Percentiles rank a stretch among this genome's conserved stretches.
phyloP scores from a whole-genome alignment of 2,113 vertebrate genomes.

The Lota lota region DNA sequence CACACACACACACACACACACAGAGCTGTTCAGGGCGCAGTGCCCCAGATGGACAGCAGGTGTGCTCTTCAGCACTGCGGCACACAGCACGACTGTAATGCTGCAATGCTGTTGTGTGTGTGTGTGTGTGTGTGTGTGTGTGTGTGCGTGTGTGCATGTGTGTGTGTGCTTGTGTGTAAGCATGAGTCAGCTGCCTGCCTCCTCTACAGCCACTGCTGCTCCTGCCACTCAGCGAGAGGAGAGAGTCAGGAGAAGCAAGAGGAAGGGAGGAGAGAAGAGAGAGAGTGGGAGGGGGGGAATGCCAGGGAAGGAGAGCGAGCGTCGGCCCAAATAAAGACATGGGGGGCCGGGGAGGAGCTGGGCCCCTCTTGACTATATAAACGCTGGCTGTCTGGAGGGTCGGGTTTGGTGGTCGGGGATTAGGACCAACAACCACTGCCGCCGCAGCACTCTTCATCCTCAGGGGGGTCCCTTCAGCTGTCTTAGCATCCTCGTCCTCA shows the following conservation, averaged over 20 bases:
- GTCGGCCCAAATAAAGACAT: slow-evolving; percentile 85
- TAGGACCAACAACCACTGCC: slow-evolving; percentile 37
- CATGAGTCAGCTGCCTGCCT: slow-evolving; percentile 42
- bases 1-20: neutral
- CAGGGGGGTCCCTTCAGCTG: slow-evolving; percentile 50
- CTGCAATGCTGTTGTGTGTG: slow-evolving; percentile 53
- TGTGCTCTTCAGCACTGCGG: slow-evolving; percentile 69
- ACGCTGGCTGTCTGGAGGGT: slow-evolving; percentile 64
- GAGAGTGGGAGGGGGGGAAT: slow-evolving; percentile 14
- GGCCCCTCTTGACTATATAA: slow-evolving; percentile 77
- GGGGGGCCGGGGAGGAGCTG: slow-evolving; percentile 60
- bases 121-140: slow-evolving; percentile 12
- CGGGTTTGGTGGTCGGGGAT: slow-evolving; percentile 78
- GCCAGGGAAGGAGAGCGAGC: slow-evolving; percentile 32
- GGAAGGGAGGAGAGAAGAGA: slow-evolving; percentile 10
- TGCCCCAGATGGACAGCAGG: slow-evolving; percentile 62
- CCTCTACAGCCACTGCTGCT: slow-evolving; percentile 55
- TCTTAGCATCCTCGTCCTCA: slow-evolving; percentile 35
- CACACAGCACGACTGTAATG: slow-evolving; percentile 31
- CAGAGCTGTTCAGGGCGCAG: slow-evolving; percentile 31
- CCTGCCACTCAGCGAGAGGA: slow-evolving; percentile 61
- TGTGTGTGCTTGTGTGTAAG: slow-evolving; percentile 30
- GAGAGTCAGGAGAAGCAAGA: slow-evolving; percentile 27
- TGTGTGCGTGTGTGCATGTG: slow-evolving; percentile 26
- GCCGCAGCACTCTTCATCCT: slow-evolving; percentile 41